Percentiles rank a stretch among this genome's conserved stretches.
Conservation (phyloP, 2,113 vertebrate species). For the Rhineura floridana region DNA sequence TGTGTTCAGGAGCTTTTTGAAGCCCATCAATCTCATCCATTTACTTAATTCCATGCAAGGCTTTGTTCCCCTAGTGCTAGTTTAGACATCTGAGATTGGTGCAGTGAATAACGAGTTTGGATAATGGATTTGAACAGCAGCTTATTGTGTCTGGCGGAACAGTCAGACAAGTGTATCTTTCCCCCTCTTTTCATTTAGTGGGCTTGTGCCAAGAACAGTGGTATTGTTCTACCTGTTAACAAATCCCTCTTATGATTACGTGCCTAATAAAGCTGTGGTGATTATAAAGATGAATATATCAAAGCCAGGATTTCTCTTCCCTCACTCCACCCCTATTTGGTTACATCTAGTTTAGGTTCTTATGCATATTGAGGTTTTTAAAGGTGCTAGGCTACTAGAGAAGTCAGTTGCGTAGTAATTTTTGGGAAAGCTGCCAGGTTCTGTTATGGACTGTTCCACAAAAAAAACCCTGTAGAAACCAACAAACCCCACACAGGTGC, state of each 20-base stretch:
- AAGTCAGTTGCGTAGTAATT: not conserved
- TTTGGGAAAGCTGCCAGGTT: not conserved
- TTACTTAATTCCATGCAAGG: slow-evolving; percentile 22
- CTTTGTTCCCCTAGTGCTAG: slow-evolving; percentile 45
- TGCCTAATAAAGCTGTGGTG: slow-evolving; percentile 9
- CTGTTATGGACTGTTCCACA: not conserved
- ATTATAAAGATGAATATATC: slow-evolving; percentile 1
- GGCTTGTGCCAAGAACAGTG: not conserved
- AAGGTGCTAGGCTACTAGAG: not conserved
- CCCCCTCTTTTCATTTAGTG: not conserved
- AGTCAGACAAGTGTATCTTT: not conserved
- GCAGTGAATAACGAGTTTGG: not conserved
- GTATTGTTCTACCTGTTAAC: accelerated
- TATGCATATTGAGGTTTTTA: not conserved
- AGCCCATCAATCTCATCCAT: not conserved
- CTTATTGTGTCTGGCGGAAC: not conserved
- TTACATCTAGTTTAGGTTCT: not conserved
- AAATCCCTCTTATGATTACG: not conserved
- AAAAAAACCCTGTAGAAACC: not conserved
- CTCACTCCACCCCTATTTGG: not conserved
- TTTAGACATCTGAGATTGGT: not conserved
- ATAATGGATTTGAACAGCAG: not conserved
- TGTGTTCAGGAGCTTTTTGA: slow-evolving; percentile 15
- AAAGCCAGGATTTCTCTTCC: not conserved
- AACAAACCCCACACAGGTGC: too few relatives aligned